Conservation (phyloP, 53 echinoderm and acorn worm genomes). For the Temnopleurus reevesii region DNA sequence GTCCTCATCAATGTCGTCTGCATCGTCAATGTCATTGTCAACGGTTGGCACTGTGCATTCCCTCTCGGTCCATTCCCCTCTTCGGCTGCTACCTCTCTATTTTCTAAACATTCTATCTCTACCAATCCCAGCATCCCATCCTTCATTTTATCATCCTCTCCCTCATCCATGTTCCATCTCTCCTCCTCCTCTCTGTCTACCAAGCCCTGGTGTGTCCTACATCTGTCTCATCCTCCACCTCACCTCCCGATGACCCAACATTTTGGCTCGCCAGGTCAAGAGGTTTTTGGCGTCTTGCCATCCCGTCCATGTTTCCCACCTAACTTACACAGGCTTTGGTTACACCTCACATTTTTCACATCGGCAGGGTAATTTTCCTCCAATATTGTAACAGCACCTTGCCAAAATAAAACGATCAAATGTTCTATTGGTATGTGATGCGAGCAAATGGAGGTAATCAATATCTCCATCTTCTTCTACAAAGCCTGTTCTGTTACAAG, state of each 20-base stretch:
- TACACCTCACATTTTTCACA: constrained; percentile 58
- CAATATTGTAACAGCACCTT: constrained; percentile 34
- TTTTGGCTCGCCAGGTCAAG: constrained; percentile 36
- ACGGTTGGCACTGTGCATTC: background rate
- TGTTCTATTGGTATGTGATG: constrained; percentile 30
- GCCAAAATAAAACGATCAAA: constrained; percentile 36
- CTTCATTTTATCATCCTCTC: background rate
- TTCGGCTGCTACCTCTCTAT: background rate
- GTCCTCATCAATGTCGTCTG: background rate
- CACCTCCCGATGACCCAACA: constrained; percentile 42
- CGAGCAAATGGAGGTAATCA: constrained; percentile 1
- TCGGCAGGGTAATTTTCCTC: constrained; percentile 48
- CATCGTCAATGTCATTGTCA: background rate
- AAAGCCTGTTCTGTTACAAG: background rate
- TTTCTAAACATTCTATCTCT: background rate
- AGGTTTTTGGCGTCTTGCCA: constrained; percentile 47
- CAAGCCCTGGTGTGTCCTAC: constrained; percentile 13
- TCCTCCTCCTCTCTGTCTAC: background rate
- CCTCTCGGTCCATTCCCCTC: too few relatives aligned
- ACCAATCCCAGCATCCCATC: background rate
- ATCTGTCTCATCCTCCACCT: constrained; percentile 42
- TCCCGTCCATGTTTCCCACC: constrained; percentile 43
- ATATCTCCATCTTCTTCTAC: background rate
- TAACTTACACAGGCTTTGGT: constrained; percentile 40
- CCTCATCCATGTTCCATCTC: background rate